Evolutionary conservation across 2,113 vertebrate species (phyloP), one percentile per base, ranked within the genome.

Genomic region (Pteropus alecto): DNA sequence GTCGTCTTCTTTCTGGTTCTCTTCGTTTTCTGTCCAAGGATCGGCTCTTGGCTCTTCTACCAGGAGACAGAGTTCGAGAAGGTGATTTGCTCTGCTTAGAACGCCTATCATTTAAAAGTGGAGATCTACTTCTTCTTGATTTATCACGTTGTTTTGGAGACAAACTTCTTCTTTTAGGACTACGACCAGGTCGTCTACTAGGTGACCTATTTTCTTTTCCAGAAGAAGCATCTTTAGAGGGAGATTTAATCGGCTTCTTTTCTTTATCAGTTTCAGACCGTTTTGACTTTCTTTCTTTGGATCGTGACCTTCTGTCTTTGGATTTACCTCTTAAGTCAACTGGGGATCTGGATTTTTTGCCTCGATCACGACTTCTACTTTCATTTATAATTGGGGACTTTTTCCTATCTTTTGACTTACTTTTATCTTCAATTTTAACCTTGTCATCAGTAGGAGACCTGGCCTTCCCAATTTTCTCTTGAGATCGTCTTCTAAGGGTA

Each of bases 161-260:
- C n/a, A 98, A 93, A 68, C 99, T 99, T 97, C 99, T 99, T 97
- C 98, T 99, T 93, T 99, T 99, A 21, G 99, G 98, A 95, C 98
- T 99, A 24, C 98, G 98, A 46, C 98, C 98, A 88, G 98, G 99
- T 74, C 99, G 98, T 71, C 99, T 98, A 78, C 98, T 98, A 16
- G 99, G 99, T 5, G 99, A 99, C 82, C 99, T 98, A 97, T 99
- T 99, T 97, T 99, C 99, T 97, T 99, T 99, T 73, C 99, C 99
- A 56, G 99, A 99, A 7, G 99, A 99, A 15, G 99, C 99, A 95
- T 99, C 99, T 98, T 99, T 99, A 95, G 99, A 99, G 24, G 99
- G 99, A 71, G 99, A 99, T 98, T 99, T 99, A 91, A 99, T 96
- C 3, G 99, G 99, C 94, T 99, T 99, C 95, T 99, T 99, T 92